Conservation (phyloP, 2,113 vertebrate genomes). For the Nycticorax nycticorax region DNA sequence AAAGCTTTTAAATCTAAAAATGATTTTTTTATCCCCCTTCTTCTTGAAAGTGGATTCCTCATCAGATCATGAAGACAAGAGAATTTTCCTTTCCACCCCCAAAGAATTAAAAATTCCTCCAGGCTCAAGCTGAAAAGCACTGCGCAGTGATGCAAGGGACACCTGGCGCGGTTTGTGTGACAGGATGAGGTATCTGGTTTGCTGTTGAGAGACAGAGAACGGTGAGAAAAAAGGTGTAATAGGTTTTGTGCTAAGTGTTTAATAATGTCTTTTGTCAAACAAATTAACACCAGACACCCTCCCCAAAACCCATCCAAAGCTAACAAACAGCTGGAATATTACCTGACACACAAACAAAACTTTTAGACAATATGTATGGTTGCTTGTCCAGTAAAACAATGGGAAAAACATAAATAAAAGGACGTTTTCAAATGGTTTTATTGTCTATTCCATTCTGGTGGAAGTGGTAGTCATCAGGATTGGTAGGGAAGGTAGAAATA, state of each 20-base stretch:
- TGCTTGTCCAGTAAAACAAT: not conserved
- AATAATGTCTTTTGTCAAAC: constrained; percentile 51
- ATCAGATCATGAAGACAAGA: constrained; percentile 32
- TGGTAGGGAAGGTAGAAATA: not conserved
- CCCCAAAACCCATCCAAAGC: not conserved
- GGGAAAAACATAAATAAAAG: not conserved
- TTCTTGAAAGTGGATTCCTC: constrained; percentile 35
- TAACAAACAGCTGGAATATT: not conserved
- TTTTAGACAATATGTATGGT: not conserved
- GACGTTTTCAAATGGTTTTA: not conserved
- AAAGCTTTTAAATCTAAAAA: constrained; percentile 65
- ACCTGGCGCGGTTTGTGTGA: constrained; percentile 27
- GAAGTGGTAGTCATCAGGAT: not conserved
- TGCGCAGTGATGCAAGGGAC: not conserved
- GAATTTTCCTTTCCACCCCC: constrained; percentile 24
- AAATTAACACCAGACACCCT: constrained; percentile 17
- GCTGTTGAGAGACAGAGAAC: not conserved
- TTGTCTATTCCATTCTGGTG: not conserved
- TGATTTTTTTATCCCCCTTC: not conserved
- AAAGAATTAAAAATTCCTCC: constrained; percentile 34
- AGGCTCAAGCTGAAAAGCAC: not conserved
- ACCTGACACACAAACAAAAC: not conserved
- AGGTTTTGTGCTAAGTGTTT: constrained; percentile 20
- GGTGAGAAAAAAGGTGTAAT: not conserved
- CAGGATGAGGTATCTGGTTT: not conserved